Evolutionary conservation across 2,888 invertebrate genomes (phyloP).

Genomic region (Lordiphosa fenestrarum): DNA sequence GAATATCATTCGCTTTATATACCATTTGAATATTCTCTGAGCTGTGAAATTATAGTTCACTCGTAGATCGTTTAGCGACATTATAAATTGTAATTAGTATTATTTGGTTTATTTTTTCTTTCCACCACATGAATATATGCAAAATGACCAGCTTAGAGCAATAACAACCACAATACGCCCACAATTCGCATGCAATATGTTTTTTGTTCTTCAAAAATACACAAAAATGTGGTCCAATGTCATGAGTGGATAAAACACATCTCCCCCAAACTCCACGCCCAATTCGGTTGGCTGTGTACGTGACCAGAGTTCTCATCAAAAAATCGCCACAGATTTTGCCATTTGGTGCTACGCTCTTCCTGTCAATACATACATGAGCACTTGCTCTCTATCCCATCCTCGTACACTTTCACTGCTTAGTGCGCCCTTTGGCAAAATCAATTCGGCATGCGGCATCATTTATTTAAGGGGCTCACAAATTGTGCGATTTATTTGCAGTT

Average conservation of each 20-base stretch:
- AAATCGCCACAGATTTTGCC: constrained; percentile 49
- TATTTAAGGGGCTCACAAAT: constrained; percentile 33
- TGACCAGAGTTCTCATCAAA: constrained; percentile 33
- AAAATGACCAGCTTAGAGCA: constrained; percentile 2
- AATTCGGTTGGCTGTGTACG: constrained; percentile 30
- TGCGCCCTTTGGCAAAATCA: constrained; percentile 8
- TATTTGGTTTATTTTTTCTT: constrained; percentile 5
- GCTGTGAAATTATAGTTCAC: constrained; percentile 70
- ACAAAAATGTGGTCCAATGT: constrained; percentile 7
- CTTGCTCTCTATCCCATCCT: not conserved
- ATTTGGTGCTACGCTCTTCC: constrained; percentile 17
- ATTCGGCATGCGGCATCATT: constrained; percentile 26
- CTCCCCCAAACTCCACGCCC: not conserved
- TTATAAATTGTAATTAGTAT: constrained; percentile 3
- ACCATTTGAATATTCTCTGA: constrained; percentile 34
- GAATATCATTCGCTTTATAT: constrained; percentile 42
- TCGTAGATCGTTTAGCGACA: constrained; percentile 21
- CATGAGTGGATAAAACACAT: not conserved
- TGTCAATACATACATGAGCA: not conserved
- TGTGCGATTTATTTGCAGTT: constrained; percentile 16
- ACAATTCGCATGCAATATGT: not conserved
- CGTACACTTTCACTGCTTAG: not conserved
- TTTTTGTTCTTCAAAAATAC: not conserved
- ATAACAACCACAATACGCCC: not conserved
- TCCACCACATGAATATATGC: not conserved